These are phyloP conservation scores for Planiliza haematocheilus DNA, from an alignment of 2,113 vertebrate genomes.

Conservation along the genomic window DNA sequence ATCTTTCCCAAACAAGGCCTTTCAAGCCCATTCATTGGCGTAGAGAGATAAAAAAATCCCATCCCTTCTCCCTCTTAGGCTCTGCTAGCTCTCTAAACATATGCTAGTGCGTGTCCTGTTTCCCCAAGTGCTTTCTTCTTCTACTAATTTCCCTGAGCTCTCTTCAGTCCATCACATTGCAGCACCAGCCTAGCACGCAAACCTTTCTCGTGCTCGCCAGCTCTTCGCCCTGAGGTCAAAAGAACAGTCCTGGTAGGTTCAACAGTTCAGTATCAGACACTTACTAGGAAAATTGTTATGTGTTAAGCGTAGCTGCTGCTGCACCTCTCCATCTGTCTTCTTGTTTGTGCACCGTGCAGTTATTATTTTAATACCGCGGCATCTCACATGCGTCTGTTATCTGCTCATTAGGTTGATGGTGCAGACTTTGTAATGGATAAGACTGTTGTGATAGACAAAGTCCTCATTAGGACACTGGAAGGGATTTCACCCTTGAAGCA, in stretches of 20 bases:
- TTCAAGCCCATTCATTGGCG: not conserved
- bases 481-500: constrained; percentile 67
- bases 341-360: not conserved
- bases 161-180: constrained; percentile 28
- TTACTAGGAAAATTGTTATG: not conserved
- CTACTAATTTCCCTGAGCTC: constrained; percentile 36
- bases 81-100: constrained; percentile 31
- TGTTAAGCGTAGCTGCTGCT: constrained; percentile 2
- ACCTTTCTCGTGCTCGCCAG: constrained; percentile 56
- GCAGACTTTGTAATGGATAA: constrained; percentile 37
- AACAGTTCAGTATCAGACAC: constrained; percentile 9
- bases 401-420: constrained; percentile 26
- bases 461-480: constrained; percentile 63
- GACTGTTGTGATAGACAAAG: constrained; percentile 54
- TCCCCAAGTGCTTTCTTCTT: constrained; percentile 27
- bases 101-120: constrained; percentile 27
- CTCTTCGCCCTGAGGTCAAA: constrained; percentile 52
- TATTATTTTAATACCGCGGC: constrained; percentile 19
- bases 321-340: not conserved
- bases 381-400: constrained; percentile 4
- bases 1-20: not conserved
- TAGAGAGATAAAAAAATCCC: not conserved
- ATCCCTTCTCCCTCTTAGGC: not conserved
- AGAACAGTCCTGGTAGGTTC: constrained; percentile 35
- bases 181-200: constrained; percentile 40